A percentile compares a stretch with the other conserved stretches of the same genome.
These are phyloP conservation scores for Spodoptera picta DNA, from an alignment of 2,888 invertebrate species.

Conservation along the genomic window DNA sequence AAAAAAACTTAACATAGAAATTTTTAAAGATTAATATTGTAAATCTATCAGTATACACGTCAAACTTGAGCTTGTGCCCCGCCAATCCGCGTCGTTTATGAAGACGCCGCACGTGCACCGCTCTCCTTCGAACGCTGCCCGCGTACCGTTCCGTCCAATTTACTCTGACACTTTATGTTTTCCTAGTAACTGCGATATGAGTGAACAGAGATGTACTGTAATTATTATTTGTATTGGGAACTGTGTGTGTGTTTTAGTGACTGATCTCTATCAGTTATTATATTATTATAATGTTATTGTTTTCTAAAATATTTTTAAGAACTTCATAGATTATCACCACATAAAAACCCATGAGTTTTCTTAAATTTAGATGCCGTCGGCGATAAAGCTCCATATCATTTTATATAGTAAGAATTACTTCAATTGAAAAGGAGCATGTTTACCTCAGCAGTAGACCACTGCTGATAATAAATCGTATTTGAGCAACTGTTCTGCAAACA, in stretches of 20 bases:
- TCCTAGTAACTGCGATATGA: constrained; percentile 13
- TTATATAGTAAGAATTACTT: too few relatives aligned
- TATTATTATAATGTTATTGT: too few relatives aligned
- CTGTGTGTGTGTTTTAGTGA: background rate
- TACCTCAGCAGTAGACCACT: too few relatives aligned
- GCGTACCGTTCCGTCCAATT: constrained; percentile 30
- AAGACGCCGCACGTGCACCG: constrained; percentile 42
- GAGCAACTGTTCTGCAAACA: too few relatives aligned
- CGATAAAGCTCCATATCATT: too few relatives aligned
- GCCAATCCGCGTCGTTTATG: constrained; percentile 35
- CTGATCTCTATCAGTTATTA: too few relatives aligned
- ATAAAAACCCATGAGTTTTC: too few relatives aligned
- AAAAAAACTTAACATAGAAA: background rate
- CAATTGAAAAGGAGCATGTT: too few relatives aligned
- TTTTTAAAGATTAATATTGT: background rate
- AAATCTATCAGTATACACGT: constrained; percentile 21
- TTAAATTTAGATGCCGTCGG: too few relatives aligned
- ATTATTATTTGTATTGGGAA: background rate
- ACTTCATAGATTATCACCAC: too few relatives aligned
- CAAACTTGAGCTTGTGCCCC: constrained; percentile 31
- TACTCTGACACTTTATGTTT: constrained; percentile 33
- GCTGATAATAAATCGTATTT: too few relatives aligned
- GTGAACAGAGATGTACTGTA: background rate
- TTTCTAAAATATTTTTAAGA: too few relatives aligned
- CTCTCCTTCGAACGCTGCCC: constrained; percentile 29